phyloP scores from a whole-genome alignment of 1,140 invertebrate species.

The Calephelis virginiensis region DNA sequence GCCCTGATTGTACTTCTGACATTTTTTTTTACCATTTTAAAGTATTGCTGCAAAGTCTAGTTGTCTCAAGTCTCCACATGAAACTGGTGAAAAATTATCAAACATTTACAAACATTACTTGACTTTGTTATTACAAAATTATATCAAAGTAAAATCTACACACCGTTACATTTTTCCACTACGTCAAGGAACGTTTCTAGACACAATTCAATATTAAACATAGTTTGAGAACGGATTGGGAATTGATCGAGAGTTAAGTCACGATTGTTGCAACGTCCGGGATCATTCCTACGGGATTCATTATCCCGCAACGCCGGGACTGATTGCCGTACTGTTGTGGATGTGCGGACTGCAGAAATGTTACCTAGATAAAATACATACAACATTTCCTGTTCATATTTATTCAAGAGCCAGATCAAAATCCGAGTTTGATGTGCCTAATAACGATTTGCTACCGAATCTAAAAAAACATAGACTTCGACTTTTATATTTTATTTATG shows the following conservation, averaged over 20 bases:
- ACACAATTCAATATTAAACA: constrained; percentile 44
- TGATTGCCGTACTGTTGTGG: constrained; percentile 57
- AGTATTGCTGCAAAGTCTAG: too few species aligned
- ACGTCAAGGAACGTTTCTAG: constrained; percentile 20
- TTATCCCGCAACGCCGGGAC: constrained; percentile 56
- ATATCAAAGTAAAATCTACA: background rate
- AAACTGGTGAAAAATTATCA: too few species aligned
- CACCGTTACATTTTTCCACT: background rate
- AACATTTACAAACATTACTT: background rate
- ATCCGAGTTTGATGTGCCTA: too few species aligned
- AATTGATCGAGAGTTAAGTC: constrained; percentile 72
- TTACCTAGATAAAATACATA: constrained; percentile 16
- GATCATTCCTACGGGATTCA: constrained; percentile 65
- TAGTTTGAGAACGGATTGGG: constrained; percentile 55
- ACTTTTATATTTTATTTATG: background rate
- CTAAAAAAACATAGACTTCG: too few species aligned
- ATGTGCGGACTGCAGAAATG: constrained; percentile 23
- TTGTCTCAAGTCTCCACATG: too few species aligned
- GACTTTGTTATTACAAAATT: background rate
- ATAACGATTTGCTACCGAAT: too few species aligned
- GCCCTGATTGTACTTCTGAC: too few species aligned
- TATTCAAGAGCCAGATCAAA: background rate
- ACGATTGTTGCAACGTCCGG: constrained; percentile 64
- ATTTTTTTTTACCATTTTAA: too few species aligned
- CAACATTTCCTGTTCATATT: background rate